Evolutionary conservation across 2,888 invertebrate species (phyloP), one percentile per base, ranked within the genome.

Genomic region (Buathra laborator): DNA sequence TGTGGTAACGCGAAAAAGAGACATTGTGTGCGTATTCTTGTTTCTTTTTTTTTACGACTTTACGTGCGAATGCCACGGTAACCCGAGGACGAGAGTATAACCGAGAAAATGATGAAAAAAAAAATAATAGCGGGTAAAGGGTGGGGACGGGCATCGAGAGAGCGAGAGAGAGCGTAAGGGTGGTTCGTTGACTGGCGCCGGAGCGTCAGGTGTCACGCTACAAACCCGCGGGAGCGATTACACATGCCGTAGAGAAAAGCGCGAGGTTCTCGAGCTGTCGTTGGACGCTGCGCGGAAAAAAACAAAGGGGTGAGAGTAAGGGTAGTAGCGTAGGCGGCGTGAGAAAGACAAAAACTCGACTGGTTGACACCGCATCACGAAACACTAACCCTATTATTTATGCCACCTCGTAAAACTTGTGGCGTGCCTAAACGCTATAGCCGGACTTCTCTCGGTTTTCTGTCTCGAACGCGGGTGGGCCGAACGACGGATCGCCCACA

Each of bases 381-480:
- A 92, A 89, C 89, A 91, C 91, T 92, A 92, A 91, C 91, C 90
- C 89, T 89, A 89, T 93, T 92, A 93, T 93, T 93, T 93, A 93
- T 92, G 90, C 86, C 89, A 89, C 90, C 90, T 92, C 93, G 91
- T 93, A 92, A 93, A 93, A 93, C 92, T 92, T 93, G 91, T 93
- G 89, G 93, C 93, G 92, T 92, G 93, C 89, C 89, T 89, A 87
- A 89, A 86, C 89, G 89, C 91, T 88, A 90, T 93, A 76, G 70
- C 64, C 43, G 19, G 19, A 44, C 44, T 77, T 71, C 48, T 66
- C 76, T 53, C 46, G 56, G 43, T 7, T 68, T 67, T 72, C 72
- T 75, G 76, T 79, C 72, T 74, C 79, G 70, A 32, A 56, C 5
- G 16, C 64, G 70, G 51, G 48, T 51, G 66, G 71, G 48, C 78